phyloP scores from a whole-genome alignment of 2,113 vertebrate genomes.

The Amphiprion percula region DNA sequence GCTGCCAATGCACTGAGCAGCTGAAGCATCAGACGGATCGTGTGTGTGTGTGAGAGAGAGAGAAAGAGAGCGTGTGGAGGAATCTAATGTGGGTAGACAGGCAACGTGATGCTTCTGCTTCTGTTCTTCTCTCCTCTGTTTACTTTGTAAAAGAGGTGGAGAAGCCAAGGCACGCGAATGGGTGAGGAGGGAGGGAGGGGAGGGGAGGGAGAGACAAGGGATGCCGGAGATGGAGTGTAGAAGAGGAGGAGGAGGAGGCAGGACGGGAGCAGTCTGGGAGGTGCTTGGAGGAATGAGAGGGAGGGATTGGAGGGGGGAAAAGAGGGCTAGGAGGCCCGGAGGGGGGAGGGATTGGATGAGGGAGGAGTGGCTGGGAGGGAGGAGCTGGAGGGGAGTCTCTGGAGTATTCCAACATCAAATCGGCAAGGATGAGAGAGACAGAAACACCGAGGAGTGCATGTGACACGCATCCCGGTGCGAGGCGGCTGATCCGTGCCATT shows the following conservation, averaged over 20 bases:
- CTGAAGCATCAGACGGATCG: neutral
- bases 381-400: slow-evolving; percentile 81
- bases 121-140: slow-evolving; percentile 63
- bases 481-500: slow-evolving; percentile 88
- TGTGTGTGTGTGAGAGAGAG: neutral
- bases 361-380: slow-evolving; percentile 17
- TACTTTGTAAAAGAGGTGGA: slow-evolving; percentile 71
- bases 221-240: slow-evolving; percentile 21
- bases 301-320: slow-evolving; percentile 48
- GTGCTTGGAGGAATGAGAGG: slow-evolving; percentile 46
- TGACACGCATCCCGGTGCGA: slow-evolving; percentile 57
- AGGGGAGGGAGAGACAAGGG: slow-evolving; percentile 4
- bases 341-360: slow-evolving; percentile 21
- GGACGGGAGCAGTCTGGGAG: slow-evolving; percentile 56
- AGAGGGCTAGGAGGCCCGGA: slow-evolving; percentile 1
- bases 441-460: neutral
- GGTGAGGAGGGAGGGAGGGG: neutral
- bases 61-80: slow-evolving; percentile 7
- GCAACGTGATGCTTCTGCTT: slow-evolving; percentile 56
- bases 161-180: slow-evolving; percentile 44
- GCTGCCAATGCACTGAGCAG: slow-evolving; percentile 34
- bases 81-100: slow-evolving; percentile 45
- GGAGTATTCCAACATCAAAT: slow-evolving; percentile 91
- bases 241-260: slow-evolving; percentile 17
- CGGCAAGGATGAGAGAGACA: slow-evolving; percentile 80